These are phyloP conservation scores for Mus minutoides DNA, from an alignment of 2,797 vertebrate species.

Conservation along the genomic window DNA sequence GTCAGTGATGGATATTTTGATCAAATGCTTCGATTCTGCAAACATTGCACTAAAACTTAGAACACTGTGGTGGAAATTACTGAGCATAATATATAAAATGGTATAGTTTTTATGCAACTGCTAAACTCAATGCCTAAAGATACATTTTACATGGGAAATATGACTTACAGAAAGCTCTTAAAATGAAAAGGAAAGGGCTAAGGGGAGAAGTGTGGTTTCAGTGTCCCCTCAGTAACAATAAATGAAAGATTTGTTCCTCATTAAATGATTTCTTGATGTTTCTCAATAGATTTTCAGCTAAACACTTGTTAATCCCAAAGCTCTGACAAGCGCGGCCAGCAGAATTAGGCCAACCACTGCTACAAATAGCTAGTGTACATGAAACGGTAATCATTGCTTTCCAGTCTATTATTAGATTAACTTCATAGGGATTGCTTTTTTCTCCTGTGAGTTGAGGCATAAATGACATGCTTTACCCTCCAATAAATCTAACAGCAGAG, in stretches of 20 bases:
- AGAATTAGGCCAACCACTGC: constrained; percentile 87
- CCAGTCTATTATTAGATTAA: constrained; percentile 90
- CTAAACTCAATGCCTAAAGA: constrained; percentile 59
- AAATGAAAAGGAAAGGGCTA: constrained; percentile 57
- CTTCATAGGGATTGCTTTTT: constrained; percentile 88
- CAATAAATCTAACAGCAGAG: constrained; percentile 89
- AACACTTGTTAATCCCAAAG: constrained; percentile 86
- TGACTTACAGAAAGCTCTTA: constrained; percentile 74
- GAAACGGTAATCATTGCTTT: constrained; percentile 88
- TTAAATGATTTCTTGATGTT: constrained; percentile 85
- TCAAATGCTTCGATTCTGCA: background rate
- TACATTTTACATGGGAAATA: constrained; percentile 73
- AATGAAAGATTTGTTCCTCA: constrained; percentile 82
- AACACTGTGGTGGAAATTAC: background rate
- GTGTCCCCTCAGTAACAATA: constrained; percentile 64
- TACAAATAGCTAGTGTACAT: constrained; percentile 87
- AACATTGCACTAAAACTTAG: background rate
- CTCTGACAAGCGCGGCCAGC: constrained; percentile 81
- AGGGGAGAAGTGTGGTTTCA: constrained; percentile 59
- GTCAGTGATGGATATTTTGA: background rate
- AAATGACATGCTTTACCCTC: constrained; percentile 89
- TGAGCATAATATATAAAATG: background rate
- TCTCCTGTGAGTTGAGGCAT: constrained; percentile 88
- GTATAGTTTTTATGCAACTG: constrained; percentile 22
- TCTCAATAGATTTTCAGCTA: constrained; percentile 82